A percentile compares a stretch with the other conserved stretches of the same genome.
Evolutionary conservation across 2,113 vertebrate genomes (phyloP).

Genomic region (Hipposideros armiger): DNA sequence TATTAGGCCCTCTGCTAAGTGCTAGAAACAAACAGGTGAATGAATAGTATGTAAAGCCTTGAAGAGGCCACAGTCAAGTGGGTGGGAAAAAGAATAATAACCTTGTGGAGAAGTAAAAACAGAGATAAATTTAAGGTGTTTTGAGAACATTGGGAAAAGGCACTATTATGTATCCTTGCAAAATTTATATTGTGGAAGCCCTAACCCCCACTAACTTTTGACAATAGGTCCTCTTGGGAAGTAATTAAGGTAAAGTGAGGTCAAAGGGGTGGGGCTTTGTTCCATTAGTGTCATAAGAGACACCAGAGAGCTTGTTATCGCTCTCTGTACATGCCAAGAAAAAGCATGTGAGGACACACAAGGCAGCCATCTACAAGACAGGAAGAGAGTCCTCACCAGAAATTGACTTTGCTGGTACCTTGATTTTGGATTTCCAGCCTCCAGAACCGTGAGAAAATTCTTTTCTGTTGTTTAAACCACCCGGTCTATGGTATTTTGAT

Average conservation of each 20-base stretch:
- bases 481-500: not conserved
- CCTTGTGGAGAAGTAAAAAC: not conserved
- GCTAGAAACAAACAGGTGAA: not conserved
- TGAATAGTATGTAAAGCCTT: not conserved
- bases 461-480: not conserved
- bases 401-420: not conserved
- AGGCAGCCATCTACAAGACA: not conserved
- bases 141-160: not conserved
- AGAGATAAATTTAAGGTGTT: not conserved
- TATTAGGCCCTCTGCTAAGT: not conserved
- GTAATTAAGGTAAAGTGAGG: not conserved
- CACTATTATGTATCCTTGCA: no score
- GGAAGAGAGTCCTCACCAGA: not conserved
- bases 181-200: not conserved
- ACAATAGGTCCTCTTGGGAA: not conserved
- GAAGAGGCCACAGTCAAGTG: not conserved
- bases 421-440: not conserved
- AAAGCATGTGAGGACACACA: not conserved
- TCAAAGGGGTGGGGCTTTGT: not conserved
- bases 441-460: not conserved
- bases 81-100: not conserved
- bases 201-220: not conserved
- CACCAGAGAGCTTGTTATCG: not conserved
- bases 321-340: not conserved
- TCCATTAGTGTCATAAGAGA: not conserved